Base-by-base conservation (phyloP, 2,113 vertebrate species). In the Caloenas nicobarica region DNA sequence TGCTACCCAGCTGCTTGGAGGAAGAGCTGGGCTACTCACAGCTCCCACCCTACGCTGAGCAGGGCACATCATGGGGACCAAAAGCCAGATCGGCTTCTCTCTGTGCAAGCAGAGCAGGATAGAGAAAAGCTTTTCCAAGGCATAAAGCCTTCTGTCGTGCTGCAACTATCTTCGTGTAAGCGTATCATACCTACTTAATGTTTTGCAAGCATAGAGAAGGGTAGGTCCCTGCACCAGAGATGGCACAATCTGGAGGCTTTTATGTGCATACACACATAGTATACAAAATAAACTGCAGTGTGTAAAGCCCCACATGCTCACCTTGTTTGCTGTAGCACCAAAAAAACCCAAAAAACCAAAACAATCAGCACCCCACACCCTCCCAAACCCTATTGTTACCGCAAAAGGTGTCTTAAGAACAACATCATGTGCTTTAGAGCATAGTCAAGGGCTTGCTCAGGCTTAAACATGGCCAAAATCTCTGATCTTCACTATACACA, bases 101-200 rank as follows among this genome's bases (percentile, higher is more conserved):
- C n/a, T 15, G 25, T 11, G 58, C 85, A 80, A 53, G 38, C 29
- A 51, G 68, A 58, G 85, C 23, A 17, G 66, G 51, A 23, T 0
- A 19, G 44, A 54, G 58, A 80, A 76, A 53, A 50, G 44, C 65
- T 84, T 70, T 81, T 31, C n/a, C 50, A 48, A 40, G 61, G 29
- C 81, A 61, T 25, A 46, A 92, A 81, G 25, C 44, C 61, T 71
- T 74, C 57, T n/a, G 50, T 72, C 69, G 6, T 13, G 33, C 56
- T 60, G 9, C 5, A 16, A 19, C 57, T 71, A 40, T 23, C 40
- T 66, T 38, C 54, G 11, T 51, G 36, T n/a, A 61, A 62, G 57
- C 0, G 0, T 40, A 24, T 10, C 3, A 0, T 13, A 71, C 1
- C 10, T 12, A n/a, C 11, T 31, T 12, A 8, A 16, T 9, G 48